Conservation (phyloP, 2,888 invertebrate genomes). For the Drosophila multiciliata region DNA sequence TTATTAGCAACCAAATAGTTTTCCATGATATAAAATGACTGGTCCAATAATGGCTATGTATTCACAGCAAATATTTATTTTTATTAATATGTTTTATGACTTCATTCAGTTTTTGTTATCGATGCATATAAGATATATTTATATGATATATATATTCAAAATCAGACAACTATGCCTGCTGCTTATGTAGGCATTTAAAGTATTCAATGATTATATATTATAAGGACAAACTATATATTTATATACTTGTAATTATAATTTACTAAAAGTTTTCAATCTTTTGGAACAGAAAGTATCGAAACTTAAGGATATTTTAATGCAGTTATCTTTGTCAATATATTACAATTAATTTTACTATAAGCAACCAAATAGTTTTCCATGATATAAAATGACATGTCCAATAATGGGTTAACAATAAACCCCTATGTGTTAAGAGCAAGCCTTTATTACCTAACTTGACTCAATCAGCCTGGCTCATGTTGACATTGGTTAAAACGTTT, state of each 20-base stretch:
- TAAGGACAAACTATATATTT: background rate
- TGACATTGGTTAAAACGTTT: conserved; percentile 50
- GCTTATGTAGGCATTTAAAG: background rate
- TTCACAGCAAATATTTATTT: background rate
- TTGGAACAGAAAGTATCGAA: background rate
- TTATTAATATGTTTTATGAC: no score
- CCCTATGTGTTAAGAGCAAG: background rate
- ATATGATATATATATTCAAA: background rate
- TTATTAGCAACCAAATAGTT: background rate
- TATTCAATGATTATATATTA: background rate
- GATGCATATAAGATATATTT: no score
- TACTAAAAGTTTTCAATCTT: background rate
- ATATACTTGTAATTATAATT: background rate
- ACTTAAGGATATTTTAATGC: background rate
- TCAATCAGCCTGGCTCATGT: conserved; percentile 17
- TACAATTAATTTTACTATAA: background rate
- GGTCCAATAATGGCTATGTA: background rate
- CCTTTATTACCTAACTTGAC: background rate
- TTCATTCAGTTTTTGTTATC: no score
- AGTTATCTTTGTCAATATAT: background rate
- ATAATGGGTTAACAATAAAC: conserved; percentile 10
- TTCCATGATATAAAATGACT: background rate
- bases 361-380: background rate
- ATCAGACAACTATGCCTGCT: background rate
- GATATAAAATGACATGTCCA: background rate